These are phyloP conservation scores for Drosophila leontia DNA, from an alignment of 1,140 invertebrate genomes.

Conservation along the genomic window DNA sequence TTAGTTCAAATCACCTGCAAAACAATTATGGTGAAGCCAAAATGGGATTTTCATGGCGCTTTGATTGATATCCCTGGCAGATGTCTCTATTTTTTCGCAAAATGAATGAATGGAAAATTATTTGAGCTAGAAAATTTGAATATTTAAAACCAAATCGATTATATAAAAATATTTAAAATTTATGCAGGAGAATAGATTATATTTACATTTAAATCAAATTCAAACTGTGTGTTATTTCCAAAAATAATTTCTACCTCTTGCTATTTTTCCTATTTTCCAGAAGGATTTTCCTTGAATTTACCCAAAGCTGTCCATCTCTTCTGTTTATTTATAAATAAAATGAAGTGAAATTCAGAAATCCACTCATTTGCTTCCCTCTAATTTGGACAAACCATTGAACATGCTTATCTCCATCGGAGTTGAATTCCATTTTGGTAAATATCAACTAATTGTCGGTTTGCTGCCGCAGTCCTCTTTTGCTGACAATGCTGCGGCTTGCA, in stretches of 20 bases:
- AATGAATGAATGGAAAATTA: slow-evolving; percentile 11
- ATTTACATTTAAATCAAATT: slow-evolving; percentile 2
- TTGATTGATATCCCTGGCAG: slow-evolving; percentile 39
- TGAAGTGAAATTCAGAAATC: neutral
- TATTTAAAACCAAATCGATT: neutral
- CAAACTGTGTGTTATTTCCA: neutral
- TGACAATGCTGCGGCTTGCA: slow-evolving; percentile 21
- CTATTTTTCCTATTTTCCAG: neutral
- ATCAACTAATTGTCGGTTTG: slow-evolving; percentile 33
- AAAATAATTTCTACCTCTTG: too few relatives aligned
- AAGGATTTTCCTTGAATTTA: neutral
- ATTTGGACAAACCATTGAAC: slow-evolving; percentile 10
- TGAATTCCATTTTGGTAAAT: slow-evolving; percentile 28
- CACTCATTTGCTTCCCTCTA: neutral
- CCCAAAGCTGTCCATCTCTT: neutral
- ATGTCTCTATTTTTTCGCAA: slow-evolving; percentile 22
- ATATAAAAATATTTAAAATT: neutral
- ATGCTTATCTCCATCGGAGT: slow-evolving; percentile 26
- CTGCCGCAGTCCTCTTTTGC: slow-evolving; percentile 27
- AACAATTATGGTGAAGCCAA: slow-evolving; percentile 44
- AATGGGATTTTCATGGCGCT: slow-evolving; percentile 35
- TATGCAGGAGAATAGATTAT: neutral
- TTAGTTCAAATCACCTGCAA: slow-evolving; percentile 43
- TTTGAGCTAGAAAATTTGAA: slow-evolving; percentile 8
- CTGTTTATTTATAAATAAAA: neutral